Conservation (phyloP, 2,888 invertebrate genomes). For the Subacronicta megacephala region DNA sequence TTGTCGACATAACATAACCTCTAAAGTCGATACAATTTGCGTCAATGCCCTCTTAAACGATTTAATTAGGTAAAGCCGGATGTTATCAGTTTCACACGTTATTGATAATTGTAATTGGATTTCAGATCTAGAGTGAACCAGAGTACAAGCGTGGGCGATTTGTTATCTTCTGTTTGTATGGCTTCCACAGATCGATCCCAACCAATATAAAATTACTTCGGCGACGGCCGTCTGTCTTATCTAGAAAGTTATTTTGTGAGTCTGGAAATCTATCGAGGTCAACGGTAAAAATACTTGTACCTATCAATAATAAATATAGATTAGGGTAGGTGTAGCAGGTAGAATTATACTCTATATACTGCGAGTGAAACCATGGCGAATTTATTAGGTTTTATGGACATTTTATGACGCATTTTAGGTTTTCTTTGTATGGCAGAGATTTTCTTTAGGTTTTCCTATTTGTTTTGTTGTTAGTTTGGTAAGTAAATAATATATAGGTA, state of each 20-base stretch:
- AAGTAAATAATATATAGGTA: too few species aligned
- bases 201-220: conserved; percentile 29
- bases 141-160: conserved; percentile 23
- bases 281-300: conserved; percentile 11
- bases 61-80: conserved; percentile 55
- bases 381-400: too few species aligned
- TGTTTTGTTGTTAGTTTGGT: too few species aligned
- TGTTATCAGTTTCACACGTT: conserved; percentile 46
- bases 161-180: conserved; percentile 24
- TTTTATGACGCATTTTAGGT: too few species aligned
- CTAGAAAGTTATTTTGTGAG: conserved; percentile 34
- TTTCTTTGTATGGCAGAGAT: too few species aligned
- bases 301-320: too few species aligned
- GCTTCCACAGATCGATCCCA: conserved; percentile 35
- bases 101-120: conserved; percentile 37
- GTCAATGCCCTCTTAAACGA: conserved; percentile 67
- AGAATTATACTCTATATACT: too few species aligned
- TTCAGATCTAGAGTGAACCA: conserved; percentile 23
- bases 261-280: conserved; percentile 42
- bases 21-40: conserved; percentile 53
- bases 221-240: conserved; percentile 30
- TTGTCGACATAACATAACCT: conserved; percentile 34
- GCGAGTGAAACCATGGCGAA: too few species aligned
- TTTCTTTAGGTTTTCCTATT: too few species aligned
- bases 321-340: too few species aligned